Evolutionary conservation across 2,888 invertebrate genomes (phyloP), one percentile per base, ranked within the genome.

Genomic region (Trachelus iudaicus): DNA sequence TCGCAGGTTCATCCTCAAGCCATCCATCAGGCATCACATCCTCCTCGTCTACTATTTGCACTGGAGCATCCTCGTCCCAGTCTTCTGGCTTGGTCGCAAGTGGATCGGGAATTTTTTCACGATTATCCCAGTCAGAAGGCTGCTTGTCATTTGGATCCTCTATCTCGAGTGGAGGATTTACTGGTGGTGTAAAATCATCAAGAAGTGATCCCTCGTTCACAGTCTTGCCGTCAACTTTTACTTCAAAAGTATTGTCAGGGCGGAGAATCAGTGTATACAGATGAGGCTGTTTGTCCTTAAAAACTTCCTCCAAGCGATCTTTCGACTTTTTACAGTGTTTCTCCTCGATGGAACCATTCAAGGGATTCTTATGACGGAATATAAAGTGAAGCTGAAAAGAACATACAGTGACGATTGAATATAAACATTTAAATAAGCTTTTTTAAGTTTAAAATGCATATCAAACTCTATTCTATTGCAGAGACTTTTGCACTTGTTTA

Each of bases 71-170:
- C 91, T 99, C 99, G 91, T 99, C 98, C 99, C 99, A 99, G 90
- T 99, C 98, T 0, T 96, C 97, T 0, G 99, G 99, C 90, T 99
- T 99, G 0, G 93, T 93, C 0, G 98, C 97, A 75, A 95, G 94
- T 1, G 97, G 96, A 91, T 99, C 98, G 0, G 97, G 95, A 83
- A 99, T 98, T 94, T 96, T 96, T 91, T 96, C 96, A 85, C 98
- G 94, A 87, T 99, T 99, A 91, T 99, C 99, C 99, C 99, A 99
- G 89, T 98, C 96, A 0, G 94, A 95, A 0, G 99, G 99, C 90
- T 96, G 95, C 86, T 92, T 93, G 90, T 97, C 99, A 69, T 94
- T 92, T 0, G 98, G 97, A 92, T 99, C 99, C 87, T 97, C 97
- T 86, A 99, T 97, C 92, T 98, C 97, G 82, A 96, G 94, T 0